Evolutionary conservation across 1,140 invertebrate species (phyloP).

Genomic region (Drosophila kikkawai): DNA sequence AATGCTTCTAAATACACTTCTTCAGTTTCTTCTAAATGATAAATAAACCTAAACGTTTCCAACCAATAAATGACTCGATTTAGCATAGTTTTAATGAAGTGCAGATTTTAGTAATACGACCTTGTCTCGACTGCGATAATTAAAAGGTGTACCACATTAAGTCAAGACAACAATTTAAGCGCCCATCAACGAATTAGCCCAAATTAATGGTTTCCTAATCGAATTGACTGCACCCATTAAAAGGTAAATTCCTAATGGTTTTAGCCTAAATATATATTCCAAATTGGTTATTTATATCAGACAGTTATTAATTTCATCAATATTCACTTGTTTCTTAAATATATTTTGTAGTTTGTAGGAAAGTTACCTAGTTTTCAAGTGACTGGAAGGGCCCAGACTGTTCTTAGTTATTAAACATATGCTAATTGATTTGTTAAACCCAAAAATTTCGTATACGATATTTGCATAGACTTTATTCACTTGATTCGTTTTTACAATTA

Average conservation of each 20-base stretch:
- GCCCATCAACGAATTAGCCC: conserved; percentile 1
- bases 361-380: not conserved
- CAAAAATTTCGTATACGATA: conserved; percentile 47
- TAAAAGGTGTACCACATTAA: conserved; percentile 13
- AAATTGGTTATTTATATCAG: not conserved
- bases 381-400: not conserved
- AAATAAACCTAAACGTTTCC: not conserved
- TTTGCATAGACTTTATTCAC: conserved; percentile 72
- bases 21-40: too few species aligned
- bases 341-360: not conserved
- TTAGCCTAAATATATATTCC: conserved; percentile 5
- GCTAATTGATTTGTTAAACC: conserved; percentile 21
- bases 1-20: not conserved
- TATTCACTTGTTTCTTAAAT: not conserved
- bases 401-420: conserved; percentile 1
- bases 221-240: conserved; percentile 1
- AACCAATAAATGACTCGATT: not conserved
- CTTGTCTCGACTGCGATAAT: not conserved
- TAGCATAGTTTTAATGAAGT: not conserved
- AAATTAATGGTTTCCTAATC: conserved; percentile 13
- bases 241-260: conserved; percentile 2
- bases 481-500: conserved; percentile 67
- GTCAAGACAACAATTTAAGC: conserved; percentile 3
- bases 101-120: not conserved
- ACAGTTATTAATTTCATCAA: not conserved